phyloP scores from a whole-genome alignment of 37 sponge, comb jelly and placozoan species.

The Diacarnus erythraeanus region DNA sequence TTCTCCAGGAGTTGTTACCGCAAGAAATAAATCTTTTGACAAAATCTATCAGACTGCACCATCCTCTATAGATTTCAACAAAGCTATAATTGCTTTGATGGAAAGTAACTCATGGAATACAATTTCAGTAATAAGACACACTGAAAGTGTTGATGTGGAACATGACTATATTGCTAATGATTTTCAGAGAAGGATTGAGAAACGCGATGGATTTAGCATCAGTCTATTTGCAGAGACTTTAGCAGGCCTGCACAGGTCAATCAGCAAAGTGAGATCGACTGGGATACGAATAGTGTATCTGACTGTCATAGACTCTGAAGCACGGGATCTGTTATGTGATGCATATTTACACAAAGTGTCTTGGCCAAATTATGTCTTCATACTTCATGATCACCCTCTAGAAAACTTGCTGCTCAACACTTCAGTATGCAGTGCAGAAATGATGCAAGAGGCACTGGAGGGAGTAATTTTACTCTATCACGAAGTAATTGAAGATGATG shows the following conservation, averaged over 20 bases:
- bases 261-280: neutral
- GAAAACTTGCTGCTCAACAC: neutral
- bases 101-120: neutral
- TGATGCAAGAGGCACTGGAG: slow-evolving; percentile 19
- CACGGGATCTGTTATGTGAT: slow-evolving; percentile 23
- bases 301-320: neutral
- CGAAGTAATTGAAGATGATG: neutral
- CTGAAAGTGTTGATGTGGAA: neutral
- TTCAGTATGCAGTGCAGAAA: neutral
- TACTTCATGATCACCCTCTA: slow-evolving; percentile 15
- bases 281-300: slow-evolving; percentile 12
- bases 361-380: slow-evolving; percentile 30
- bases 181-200: neutral
- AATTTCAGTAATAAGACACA: neutral
- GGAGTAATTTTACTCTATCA: slow-evolving; percentile 11
- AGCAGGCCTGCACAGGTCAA: neutral
- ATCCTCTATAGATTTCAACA: slow-evolving; percentile 12
- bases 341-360: neutral
- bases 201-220: neutral
- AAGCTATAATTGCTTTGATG: slow-evolving; percentile 16
- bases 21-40: neutral
- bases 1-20: neutral
- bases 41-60: slow-evolving; percentile 19
- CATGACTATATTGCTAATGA: neutral
- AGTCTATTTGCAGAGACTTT: neutral